phyloP scores from a whole-genome alignment of 2,888 invertebrate genomes.

The Zhuqinia jingwanae region DNA sequence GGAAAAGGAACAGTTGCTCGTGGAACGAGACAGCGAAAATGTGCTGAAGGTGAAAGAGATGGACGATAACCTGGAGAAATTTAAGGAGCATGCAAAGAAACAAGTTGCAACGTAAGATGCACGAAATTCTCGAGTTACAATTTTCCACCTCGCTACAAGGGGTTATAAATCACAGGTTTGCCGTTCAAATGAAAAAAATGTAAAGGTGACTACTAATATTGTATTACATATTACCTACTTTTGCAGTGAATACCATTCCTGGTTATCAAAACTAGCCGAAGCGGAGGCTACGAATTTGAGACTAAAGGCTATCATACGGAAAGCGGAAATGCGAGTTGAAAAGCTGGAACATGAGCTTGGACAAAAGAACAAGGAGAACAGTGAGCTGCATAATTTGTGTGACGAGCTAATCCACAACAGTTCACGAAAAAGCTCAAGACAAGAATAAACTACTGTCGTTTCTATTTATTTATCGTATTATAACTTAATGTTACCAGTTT shows the following conservation, averaged over 20 bases:
- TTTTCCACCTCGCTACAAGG: no score
- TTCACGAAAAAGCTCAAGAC: constrained; percentile 31
- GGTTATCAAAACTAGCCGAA: constrained; percentile 87
- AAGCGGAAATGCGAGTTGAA: constrained; percentile 92
- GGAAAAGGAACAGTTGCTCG: constrained; percentile 87
- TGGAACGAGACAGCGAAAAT: constrained; percentile 86
- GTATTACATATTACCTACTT: not conserved
- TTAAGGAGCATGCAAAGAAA: constrained; percentile 94
- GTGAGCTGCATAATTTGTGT: constrained; percentile 93
- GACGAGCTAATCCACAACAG: constrained; percentile 89
- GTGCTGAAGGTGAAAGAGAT: constrained; percentile 88
- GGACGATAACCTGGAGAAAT: constrained; percentile 91
- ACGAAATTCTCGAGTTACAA: no score
- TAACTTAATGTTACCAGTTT: constrained; percentile 28
- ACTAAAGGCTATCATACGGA: constrained; percentile 92
- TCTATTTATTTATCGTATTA: not conserved
- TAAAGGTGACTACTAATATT: not conserved
- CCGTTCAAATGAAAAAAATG: no score
- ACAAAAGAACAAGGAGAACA: constrained; percentile 94
- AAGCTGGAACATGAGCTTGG: constrained; percentile 91
- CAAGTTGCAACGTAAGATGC: constrained; percentile 84
- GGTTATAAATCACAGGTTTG: no score
- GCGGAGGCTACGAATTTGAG: constrained; percentile 91
- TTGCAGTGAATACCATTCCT: constrained; percentile 90
- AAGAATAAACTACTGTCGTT: not conserved